Percentiles rank a stretch among this genome's conserved stretches.
These are phyloP conservation scores for Pegoplata infirma DNA, from an alignment of 2,888 invertebrate genomes.

Conservation along the genomic window DNA sequence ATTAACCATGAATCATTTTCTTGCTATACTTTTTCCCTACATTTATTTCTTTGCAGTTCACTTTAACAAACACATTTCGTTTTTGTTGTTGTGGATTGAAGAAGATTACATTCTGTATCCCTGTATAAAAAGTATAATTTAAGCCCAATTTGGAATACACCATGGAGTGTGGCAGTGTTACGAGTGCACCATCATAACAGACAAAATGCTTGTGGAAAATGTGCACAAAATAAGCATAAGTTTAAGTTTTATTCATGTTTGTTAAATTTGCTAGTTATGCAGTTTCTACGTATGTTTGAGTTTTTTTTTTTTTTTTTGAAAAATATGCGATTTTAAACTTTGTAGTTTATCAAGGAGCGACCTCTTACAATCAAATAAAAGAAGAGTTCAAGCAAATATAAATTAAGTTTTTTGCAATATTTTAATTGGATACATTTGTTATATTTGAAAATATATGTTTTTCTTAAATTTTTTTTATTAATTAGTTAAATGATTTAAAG, in stretches of 20 bases:
- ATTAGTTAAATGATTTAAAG: too few species aligned
- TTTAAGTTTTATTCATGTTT: conserved; percentile 41
- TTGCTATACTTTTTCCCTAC: conserved; percentile 17
- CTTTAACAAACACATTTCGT: conserved; percentile 15
- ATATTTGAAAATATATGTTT: too few species aligned
- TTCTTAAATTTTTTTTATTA: too few species aligned
- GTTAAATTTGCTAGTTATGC: conserved; percentile 32
- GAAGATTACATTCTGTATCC: conserved; percentile 41
- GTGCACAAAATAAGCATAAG: conserved; percentile 38
- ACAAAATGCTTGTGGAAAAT: background rate
- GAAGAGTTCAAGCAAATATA: too few species aligned
- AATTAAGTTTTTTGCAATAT: too few species aligned
- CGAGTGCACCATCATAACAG: background rate
- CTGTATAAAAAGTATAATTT: conserved; percentile 40
- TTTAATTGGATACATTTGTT: too few species aligned
- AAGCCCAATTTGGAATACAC: conserved; percentile 53
- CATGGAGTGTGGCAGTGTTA: too few species aligned
- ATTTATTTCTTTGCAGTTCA: conserved; percentile 26
- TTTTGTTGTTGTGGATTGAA: conserved; percentile 41
- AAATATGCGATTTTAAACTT: conserved; percentile 12
- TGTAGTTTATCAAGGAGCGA: background rate
- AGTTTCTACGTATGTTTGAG: conserved; percentile 2
- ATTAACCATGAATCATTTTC: conserved; percentile 50
- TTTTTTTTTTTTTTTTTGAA: background rate
- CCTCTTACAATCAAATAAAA: background rate